Base-by-base conservation (phyloP, 2,888 invertebrate genomes). In the Apodemia mormo region DNA sequence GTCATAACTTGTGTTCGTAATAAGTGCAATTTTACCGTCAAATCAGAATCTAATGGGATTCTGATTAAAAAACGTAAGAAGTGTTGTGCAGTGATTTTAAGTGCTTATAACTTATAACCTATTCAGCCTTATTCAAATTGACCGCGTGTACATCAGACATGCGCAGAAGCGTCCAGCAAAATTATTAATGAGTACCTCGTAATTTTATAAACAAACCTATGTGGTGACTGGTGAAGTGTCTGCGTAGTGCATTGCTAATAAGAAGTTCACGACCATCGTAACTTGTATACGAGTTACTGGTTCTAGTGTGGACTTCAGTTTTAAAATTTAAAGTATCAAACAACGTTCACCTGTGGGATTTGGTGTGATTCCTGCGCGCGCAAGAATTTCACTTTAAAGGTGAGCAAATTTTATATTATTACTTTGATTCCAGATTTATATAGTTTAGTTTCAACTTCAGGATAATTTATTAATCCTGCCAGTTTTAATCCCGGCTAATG, bases 271-370 rank as follows among this genome's bases (percentile, higher is more conserved):
- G 67, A 70, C 70, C 76, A 75, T 75, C 73, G 74, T 76, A 75
- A 74, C 76, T 80, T 77, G 78, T 76, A 76, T 76, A 64, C 64
- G 49, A 43, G 49, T 49, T 65, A 45, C 54, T 77, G 22, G 54
- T 22, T 54, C 2, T 54, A 54, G 52, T 54, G 54, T 54, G 54
- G 54, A 54, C 54, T 69, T 65, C 74, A 69, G 72, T 81, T 84
- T 83, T 79, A 77, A 85, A 83, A 83, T 88, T 88, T 83, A 73
- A 79, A 87, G 82, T 83, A 78, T 77, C 83, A 82, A 82, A 80
- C 85, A 89, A 86, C 87, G 87, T 88, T 88, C 91, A 91, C 92
- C 92, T 92, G 91, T 92, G 88, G 91, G 88, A 92, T 88, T 90
- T 86, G 85, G 86, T 86, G 86, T 86, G 86, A 83, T 85, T 88